A percentile compares a stretch with the other conserved stretches of the same genome.
These are phyloP conservation scores for Temnothorax rugatulus DNA, from an alignment of 2,888 invertebrate species.

Conservation along the genomic window DNA sequence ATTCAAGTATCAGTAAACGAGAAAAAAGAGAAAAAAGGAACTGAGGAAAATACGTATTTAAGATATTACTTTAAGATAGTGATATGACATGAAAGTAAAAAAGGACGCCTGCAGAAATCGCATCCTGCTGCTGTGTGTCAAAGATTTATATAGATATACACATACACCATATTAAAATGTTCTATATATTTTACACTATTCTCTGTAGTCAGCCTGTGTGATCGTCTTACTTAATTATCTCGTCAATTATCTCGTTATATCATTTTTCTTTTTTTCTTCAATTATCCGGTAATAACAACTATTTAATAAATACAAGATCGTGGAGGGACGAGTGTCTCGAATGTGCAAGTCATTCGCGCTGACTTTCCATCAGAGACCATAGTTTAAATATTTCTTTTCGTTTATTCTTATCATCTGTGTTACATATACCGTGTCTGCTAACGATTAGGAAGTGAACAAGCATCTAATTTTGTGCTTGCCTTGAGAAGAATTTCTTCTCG, in stretches of 20 bases:
- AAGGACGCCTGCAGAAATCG: conserved; percentile 75
- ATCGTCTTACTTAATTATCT: conserved; percentile 76
- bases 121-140: conserved; percentile 73
- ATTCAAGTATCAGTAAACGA: conserved; percentile 41
- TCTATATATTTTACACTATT: conserved; percentile 76
- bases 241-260: conserved; percentile 72
- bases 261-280: conserved; percentile 64
- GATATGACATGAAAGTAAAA: conserved; percentile 75
- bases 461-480: conserved; percentile 70
- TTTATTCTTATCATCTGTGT: conserved; percentile 66
- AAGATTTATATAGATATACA: conserved; percentile 75
- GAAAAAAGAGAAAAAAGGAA: conserved; percentile 62
- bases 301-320: conserved; percentile 80
- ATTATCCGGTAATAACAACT: conserved; percentile 74
- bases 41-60: conserved; percentile 60
- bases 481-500: conserved; percentile 65
- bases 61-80: conserved; percentile 71
- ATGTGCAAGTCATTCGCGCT: conserved; percentile 70
- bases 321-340: conserved; percentile 80
- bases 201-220: conserved; percentile 78
- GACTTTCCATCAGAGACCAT: conserved; percentile 70
- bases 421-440: conserved; percentile 65
- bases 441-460: conserved; percentile 74
- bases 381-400: conserved; percentile 68
- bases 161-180: conserved; percentile 77